A percentile compares a stretch with the other conserved stretches of the same genome.
phyloP scores from a whole-genome alignment of 2,888 invertebrate genomes.

The Polymixis flavicincta region DNA sequence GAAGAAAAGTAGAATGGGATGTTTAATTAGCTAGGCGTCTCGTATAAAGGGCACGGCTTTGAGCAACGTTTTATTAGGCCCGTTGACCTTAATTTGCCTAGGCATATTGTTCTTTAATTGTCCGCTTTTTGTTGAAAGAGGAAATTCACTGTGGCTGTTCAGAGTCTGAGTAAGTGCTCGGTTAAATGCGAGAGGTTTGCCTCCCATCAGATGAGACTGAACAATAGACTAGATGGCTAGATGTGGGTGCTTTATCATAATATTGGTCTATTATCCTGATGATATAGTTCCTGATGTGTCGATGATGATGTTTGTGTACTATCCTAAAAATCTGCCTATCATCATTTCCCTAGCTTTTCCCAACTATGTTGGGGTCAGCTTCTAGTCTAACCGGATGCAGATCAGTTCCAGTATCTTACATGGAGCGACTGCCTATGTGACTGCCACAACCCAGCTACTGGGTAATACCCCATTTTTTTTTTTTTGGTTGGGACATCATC shows the following conservation, averaged over 20 bases:
- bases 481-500: no score
- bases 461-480: no score
- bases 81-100: constrained; percentile 34
- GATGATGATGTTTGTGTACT: background rate
- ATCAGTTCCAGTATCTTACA: no score
- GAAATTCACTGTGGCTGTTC: background rate
- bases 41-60: constrained; percentile 60
- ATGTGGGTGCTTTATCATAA: background rate
- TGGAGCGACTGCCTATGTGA: no score
- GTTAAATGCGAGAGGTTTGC: background rate
- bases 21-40: constrained; percentile 64
- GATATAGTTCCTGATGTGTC: background rate
- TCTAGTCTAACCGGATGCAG: no score
- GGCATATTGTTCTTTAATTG: constrained; percentile 44
- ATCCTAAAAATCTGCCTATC: no score
- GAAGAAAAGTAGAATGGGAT: constrained; percentile 51
- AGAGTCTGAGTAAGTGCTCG: background rate
- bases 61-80: constrained; percentile 53
- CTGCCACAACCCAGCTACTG: no score
- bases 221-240: no score
- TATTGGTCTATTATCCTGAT: no score
- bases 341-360: no score
- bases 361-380: no score
- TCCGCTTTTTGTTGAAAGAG: constrained; percentile 17
- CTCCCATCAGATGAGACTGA: background rate